Evolutionary conservation across 2,797 vertebrate species (phyloP).

Genomic region (Enteromius radiatus): DNA sequence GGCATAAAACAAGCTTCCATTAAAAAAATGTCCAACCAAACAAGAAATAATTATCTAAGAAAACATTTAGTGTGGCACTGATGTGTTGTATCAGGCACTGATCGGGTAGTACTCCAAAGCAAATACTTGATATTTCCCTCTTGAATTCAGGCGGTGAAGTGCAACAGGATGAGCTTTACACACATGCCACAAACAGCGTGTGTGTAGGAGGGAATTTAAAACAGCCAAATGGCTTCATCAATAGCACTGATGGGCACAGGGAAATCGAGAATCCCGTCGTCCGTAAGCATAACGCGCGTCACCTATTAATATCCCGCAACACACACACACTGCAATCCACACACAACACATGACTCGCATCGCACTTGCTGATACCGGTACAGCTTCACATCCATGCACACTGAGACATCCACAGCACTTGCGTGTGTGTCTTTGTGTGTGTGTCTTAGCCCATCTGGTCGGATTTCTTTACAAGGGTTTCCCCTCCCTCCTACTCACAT

Average conservation of each 20-base stretch:
- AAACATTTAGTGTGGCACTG: neutral
- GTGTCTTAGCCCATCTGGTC: slow-evolving; percentile 18
- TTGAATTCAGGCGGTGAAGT: slow-evolving; percentile 19
- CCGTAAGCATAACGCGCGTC: neutral
- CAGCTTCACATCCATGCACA: neutral
- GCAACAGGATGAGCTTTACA: slow-evolving; percentile 17
- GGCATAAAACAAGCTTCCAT: neutral
- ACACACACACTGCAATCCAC: slow-evolving; percentile 9
- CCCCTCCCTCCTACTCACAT: slow-evolving; percentile 35
- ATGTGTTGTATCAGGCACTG: neutral
- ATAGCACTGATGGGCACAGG: slow-evolving; percentile 19
- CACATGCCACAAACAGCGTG: slow-evolving; percentile 25
- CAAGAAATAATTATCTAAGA: neutral
- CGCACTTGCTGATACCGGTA: neutral
- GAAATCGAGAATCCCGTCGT: slow-evolving; percentile 31
- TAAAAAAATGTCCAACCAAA: neutral
- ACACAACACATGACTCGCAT: neutral
- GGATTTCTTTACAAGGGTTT: slow-evolving; percentile 42
- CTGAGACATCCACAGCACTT: slow-evolving; percentile 28
- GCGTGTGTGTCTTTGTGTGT: neutral
- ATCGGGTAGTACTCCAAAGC: neutral
- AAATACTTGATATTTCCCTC: neutral
- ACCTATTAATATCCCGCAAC: slow-evolving; percentile 27
- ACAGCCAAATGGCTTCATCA: slow-evolving; percentile 41
- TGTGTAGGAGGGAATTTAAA: slow-evolving; percentile 40